These are phyloP conservation scores for Octomys mimax DNA, from an alignment of 2,797 vertebrate genomes.

Conservation along the genomic window DNA sequence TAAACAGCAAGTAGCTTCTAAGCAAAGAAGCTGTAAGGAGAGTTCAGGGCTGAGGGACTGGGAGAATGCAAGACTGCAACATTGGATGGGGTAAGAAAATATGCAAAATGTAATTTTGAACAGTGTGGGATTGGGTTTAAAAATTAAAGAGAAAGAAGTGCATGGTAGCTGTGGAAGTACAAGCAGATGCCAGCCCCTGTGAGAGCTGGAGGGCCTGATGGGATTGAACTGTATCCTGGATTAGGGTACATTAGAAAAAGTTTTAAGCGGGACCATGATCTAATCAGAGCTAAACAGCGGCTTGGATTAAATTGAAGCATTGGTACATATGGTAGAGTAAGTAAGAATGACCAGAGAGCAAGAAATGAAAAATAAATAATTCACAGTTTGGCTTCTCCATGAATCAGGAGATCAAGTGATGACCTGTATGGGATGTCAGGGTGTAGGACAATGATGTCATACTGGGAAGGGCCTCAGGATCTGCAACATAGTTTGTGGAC, in stretches of 20 bases:
- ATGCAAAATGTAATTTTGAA: not conserved
- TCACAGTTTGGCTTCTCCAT: not conserved
- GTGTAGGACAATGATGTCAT: not conserved
- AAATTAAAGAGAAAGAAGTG: not conserved
- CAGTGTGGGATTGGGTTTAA: not conserved
- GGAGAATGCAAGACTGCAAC: not conserved
- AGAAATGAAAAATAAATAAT: not conserved
- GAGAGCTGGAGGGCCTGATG: not conserved
- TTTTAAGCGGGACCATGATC: not conserved
- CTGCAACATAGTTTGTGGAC: not conserved
- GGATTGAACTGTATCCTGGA: not conserved
- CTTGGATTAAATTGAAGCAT: not conserved
- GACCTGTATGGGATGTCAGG: not conserved
- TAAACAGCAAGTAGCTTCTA: not conserved
- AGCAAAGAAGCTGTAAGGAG: not conserved
- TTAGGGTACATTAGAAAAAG: not conserved
- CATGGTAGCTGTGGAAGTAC: not conserved
- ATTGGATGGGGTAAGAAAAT: not conserved
- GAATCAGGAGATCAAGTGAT: not conserved
- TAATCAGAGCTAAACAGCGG: not conserved
- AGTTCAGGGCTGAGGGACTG: not conserved
- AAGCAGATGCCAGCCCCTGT: not conserved
- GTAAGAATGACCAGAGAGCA: not conserved
- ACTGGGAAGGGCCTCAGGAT: rapidly evolving
- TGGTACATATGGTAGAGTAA: not conserved